Conservation (phyloP, 2,797 vertebrate genomes). For the Acanthis flammea region DNA sequence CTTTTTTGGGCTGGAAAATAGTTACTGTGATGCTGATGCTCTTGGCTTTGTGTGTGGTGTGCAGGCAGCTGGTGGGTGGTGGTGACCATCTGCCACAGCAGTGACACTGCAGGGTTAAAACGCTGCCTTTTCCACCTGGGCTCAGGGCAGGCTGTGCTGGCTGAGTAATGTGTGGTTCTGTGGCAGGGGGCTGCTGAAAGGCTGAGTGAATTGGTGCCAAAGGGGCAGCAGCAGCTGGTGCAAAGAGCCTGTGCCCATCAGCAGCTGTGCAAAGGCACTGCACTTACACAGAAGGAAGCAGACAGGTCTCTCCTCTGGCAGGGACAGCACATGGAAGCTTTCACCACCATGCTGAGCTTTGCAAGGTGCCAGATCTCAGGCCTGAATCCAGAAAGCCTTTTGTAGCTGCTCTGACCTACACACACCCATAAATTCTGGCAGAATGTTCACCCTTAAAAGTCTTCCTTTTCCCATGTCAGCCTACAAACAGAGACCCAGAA, state of each 20-base stretch:
- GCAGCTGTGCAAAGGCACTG: neutral
- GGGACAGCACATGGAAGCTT: neutral
- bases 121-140: rapidly evolving
- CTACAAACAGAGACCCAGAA: constrained; percentile 47
- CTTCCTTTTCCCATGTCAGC: neutral
- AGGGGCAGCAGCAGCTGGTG: neutral
- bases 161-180: neutral
- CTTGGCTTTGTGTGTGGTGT: rapidly evolving
- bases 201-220: neutral
- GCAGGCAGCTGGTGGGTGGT: rapidly evolving
- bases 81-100: neutral
- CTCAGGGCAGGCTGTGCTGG: neutral
- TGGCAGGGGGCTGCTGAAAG: neutral
- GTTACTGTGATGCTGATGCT: neutral
- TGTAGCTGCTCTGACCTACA: rapidly evolving
- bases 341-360: neutral
- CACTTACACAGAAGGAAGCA: neutral
- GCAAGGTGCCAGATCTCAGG: neutral
- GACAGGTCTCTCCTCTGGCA: rapidly evolving
- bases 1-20: neutral
- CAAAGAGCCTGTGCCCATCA: neutral
- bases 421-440: neutral
- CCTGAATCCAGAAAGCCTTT: neutral
- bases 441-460: neutral
- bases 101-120: neutral